These are phyloP conservation scores for Adrianichthys oophorus DNA, from an alignment of 2,797 vertebrate genomes.

Conservation along the genomic window DNA sequence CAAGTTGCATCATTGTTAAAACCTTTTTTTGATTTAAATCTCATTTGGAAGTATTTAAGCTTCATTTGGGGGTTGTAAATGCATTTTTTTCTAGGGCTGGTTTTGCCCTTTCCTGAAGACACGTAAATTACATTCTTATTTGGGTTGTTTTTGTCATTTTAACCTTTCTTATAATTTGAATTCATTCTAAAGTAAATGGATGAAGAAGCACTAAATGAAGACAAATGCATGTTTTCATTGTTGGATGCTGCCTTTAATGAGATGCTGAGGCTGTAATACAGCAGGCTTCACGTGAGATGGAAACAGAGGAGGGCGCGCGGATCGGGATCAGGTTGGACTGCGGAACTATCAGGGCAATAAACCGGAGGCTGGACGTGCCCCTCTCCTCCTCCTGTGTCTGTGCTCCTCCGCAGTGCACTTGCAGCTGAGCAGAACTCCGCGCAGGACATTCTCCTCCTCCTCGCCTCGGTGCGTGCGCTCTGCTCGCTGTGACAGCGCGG, in stretches of 20 bases:
- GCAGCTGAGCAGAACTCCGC: slow-evolving; percentile 67
- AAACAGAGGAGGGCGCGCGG: slow-evolving; percentile 20
- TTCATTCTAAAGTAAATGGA: background rate
- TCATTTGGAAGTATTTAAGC: too few relatives aligned
- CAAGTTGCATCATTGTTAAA: too few relatives aligned
- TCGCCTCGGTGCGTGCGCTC: slow-evolving; percentile 6
- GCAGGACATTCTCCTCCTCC: slow-evolving; percentile 59
- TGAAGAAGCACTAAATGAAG: too few relatives aligned
- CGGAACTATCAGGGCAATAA: slow-evolving; percentile 59
- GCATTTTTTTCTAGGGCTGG: too few relatives aligned
- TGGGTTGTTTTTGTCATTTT: background rate
- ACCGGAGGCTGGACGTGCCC: slow-evolving; percentile 51
- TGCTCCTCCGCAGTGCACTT: slow-evolving; percentile 79
- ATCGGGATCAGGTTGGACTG: slow-evolving; percentile 45
- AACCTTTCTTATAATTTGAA: background rate
- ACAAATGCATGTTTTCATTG: background rate
- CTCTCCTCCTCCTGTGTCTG: slow-evolving; percentile 31
- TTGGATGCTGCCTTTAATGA: background rate
- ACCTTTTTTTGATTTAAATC: too few relatives aligned
- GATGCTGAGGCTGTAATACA: background rate
- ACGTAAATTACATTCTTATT: too few relatives aligned
- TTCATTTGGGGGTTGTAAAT: too few relatives aligned
- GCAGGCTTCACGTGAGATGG: slow-evolving; percentile 38
- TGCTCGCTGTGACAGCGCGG: too few relatives aligned
- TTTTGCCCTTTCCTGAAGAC: too few relatives aligned